A percentile compares a stretch with the other conserved stretches of the same genome.
These are phyloP conservation scores for Gymnoscelis rufifasciata DNA, from an alignment of 2,888 invertebrate genomes.

Conservation along the genomic window DNA sequence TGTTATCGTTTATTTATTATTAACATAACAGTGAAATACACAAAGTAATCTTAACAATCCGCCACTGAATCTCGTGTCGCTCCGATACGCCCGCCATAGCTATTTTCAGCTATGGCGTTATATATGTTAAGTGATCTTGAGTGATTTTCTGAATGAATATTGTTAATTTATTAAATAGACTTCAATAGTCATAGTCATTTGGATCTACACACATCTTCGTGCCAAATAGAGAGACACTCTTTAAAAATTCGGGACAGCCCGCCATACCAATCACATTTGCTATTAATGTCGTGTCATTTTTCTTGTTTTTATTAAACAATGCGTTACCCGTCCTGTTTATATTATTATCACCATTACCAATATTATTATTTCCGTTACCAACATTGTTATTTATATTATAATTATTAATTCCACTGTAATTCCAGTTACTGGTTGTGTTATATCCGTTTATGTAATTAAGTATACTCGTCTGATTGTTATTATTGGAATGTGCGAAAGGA, in stretches of 20 bases:
- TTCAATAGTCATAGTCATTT: not conserved
- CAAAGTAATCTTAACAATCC: too few species aligned
- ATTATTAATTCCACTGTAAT: conserved; percentile 16
- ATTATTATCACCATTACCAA: not conserved
- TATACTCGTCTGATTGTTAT: too few species aligned
- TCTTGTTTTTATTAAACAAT: not conserved
- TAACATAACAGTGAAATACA: too few species aligned
- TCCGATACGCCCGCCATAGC: too few species aligned
- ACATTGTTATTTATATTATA: conserved; percentile 5
- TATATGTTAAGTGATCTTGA: too few species aligned
- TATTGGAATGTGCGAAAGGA: too few species aligned
- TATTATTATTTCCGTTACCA: conserved; percentile 6
- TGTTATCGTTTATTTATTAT: too few species aligned
- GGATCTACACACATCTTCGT: conserved; percentile 19
- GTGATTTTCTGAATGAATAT: too few species aligned
- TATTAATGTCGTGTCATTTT: too few species aligned
- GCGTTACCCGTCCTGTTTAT: not conserved
- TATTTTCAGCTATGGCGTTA: too few species aligned
- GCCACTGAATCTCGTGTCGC: too few species aligned
- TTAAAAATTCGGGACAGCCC: conserved; percentile 29
- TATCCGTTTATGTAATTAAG: not conserved
- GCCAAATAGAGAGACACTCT: conserved; percentile 10
- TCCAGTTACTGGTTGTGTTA: conserved; percentile 1
- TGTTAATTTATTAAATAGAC: not conserved
- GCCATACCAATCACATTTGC: conserved; percentile 18